phyloP scores from a whole-genome alignment of 2,797 vertebrate genomes.

The Melanogrammus aeglefinus region DNA sequence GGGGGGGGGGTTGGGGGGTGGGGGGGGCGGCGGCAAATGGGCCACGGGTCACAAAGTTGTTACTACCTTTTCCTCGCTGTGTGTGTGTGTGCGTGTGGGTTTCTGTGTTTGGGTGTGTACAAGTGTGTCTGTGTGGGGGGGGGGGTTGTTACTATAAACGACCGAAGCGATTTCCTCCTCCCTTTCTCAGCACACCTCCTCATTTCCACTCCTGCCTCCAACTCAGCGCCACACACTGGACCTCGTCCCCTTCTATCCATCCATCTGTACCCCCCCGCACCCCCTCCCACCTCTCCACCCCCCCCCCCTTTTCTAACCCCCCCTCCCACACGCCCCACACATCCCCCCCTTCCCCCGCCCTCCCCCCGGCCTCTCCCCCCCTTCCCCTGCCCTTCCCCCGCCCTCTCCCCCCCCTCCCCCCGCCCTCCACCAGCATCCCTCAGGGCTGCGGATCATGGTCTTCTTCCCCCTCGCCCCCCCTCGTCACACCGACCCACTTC shows the following conservation, averaged over 20 bases:
- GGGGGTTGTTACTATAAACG: neutral
- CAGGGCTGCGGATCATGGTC: neutral
- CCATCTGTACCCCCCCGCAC: neutral
- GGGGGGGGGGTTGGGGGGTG: neutral
- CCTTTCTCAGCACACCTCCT: neutral
- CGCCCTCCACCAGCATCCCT: neutral
- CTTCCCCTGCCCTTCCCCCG: neutral
- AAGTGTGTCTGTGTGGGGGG: neutral
- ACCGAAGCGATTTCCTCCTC: neutral
- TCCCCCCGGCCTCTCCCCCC: neutral
- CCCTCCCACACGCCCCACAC: too few species aligned
- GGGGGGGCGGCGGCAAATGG: neutral
- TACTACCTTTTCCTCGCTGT: slow-evolving; percentile 2
- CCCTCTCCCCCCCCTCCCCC: too few species aligned
- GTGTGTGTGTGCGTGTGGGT: neutral
- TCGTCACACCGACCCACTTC: too few species aligned
- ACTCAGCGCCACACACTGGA: neutral
- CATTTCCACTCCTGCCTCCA: neutral
- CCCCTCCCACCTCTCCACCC: too few species aligned
- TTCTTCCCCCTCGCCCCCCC: too few species aligned
- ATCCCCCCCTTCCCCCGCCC: neutral
- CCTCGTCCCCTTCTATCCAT: neutral
- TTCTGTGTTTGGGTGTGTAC: neutral
- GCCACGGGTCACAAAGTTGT: slow-evolving; percentile 2
- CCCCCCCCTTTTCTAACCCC: neutral